A percentile compares a stretch with the other conserved stretches of the same genome.
Evolutionary conservation across 2,113 vertebrate species (phyloP).

Genomic region (Neodon shergylaensis): DNA sequence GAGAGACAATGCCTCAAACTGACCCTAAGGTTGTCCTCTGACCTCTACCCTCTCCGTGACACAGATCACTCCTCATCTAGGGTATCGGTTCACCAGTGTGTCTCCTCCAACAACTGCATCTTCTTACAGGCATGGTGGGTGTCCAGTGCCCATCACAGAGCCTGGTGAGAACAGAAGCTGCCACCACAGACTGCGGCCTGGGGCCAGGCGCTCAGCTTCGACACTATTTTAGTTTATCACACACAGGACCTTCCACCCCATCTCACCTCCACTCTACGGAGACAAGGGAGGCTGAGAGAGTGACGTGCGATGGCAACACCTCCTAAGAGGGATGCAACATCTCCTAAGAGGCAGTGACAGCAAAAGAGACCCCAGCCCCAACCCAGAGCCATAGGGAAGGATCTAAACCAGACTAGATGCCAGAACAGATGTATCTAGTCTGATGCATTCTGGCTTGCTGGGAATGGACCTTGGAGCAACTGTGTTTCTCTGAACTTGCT

Average conservation of each 20-base stretch:
- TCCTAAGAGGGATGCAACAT: not conserved
- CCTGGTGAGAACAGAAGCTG: too few species aligned
- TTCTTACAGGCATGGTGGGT: not conserved
- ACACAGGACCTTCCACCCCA: accelerated
- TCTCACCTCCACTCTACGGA: not conserved
- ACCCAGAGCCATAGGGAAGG: not conserved
- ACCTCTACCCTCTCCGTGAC: too few species aligned
- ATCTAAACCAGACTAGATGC: not conserved
- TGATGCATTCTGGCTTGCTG: accelerated
- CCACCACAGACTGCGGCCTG: not conserved
- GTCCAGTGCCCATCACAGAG: not conserved
- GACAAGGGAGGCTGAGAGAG: not conserved
- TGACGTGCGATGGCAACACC: not conserved
- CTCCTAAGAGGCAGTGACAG: not conserved
- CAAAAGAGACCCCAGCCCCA: not conserved
- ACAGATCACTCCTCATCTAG: not conserved
- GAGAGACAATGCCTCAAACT: not conserved
- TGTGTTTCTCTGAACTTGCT: not conserved
- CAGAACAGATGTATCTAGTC: accelerated
- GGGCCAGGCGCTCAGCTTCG: not conserved
- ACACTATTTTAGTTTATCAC: not conserved
- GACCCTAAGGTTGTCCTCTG: not conserved
- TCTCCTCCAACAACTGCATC: not conserved
- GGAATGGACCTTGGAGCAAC: not conserved
- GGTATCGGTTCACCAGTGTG: not conserved